These are phyloP conservation scores for Hydrolagus colliei DNA, from an alignment of 2,797 vertebrate species.

Conservation along the genomic window DNA sequence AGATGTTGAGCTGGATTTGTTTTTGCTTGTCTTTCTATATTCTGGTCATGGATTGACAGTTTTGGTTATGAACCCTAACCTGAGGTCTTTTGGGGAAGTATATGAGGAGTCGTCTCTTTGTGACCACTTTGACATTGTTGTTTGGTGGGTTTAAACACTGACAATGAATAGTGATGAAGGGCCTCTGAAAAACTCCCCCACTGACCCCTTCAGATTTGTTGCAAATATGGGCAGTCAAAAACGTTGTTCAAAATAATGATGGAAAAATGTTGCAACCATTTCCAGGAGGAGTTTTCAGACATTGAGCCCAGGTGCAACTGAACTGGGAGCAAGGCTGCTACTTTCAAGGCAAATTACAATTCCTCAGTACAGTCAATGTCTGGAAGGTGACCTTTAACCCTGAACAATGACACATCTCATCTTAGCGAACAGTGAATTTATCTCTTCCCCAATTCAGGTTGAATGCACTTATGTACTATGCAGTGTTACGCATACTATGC, in stretches of 20 bases:
- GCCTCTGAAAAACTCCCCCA: too few relatives aligned
- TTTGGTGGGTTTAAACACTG: not conserved
- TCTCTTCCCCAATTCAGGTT: too few relatives aligned
- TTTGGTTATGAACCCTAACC: not conserved
- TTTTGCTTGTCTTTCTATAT: not conserved
- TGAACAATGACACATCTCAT: not conserved
- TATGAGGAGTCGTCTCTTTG: not conserved
- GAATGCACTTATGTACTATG: too few relatives aligned
- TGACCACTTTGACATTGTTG: not conserved
- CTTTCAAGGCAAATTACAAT: slow-evolving; percentile 7
- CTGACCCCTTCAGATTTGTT: not conserved
- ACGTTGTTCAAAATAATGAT: not conserved
- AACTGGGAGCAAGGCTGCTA: slow-evolving; percentile 6
- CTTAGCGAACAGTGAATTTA: too few relatives aligned
- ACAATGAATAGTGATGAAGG: not conserved
- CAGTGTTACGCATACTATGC: too few relatives aligned
- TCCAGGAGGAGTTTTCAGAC: not conserved
- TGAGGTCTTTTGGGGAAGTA: not conserved
- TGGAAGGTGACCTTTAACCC: not conserved
- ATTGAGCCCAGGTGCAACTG: not conserved
- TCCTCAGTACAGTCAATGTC: not conserved
- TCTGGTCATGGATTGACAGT: too few relatives aligned
- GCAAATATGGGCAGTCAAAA: not conserved
- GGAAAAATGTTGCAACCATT: not conserved
- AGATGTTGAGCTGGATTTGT: not conserved